Evolutionary conservation across 30 jellyfish, hydroid and myxozoan genomes (phyloP).

Genomic region (Hydractinia symbiolongicarpus): DNA sequence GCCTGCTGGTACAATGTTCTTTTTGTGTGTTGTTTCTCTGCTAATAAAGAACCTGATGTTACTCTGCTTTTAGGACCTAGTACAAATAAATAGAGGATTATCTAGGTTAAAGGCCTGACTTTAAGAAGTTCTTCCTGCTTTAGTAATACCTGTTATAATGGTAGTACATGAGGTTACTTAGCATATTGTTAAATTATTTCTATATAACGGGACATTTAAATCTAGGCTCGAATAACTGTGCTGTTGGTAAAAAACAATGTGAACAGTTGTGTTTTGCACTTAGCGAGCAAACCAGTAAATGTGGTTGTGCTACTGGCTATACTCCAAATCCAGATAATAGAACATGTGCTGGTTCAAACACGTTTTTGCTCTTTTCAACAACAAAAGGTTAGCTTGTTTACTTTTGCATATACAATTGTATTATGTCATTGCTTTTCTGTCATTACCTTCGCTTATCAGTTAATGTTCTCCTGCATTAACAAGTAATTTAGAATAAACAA

Average conservation of each 20-base stretch:
- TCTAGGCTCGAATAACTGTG: constrained; percentile 51
- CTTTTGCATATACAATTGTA: not conserved
- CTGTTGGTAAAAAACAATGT: constrained; percentile 55
- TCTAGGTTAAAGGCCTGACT: no score
- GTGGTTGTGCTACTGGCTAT: constrained; percentile 94
- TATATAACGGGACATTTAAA: no score
- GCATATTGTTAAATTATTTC: no score
- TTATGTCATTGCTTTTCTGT: not conserved
- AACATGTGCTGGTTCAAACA: constrained; percentile 56
- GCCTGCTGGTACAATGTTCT: constrained; percentile 38
- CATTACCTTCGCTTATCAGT: not conserved
- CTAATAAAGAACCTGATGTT: no score
- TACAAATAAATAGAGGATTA: no score
- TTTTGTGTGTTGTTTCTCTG: no score
- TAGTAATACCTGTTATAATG: no score
- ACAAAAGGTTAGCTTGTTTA: constrained; percentile 50
- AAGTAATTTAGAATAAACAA: no score
- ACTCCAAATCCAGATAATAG: constrained; percentile 44
- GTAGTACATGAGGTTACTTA: no score
- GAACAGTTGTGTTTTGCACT: constrained; percentile 70
- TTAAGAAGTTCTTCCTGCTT: no score
- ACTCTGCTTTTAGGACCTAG: no score
- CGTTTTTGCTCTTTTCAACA: constrained; percentile 68
- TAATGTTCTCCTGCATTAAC: not conserved
- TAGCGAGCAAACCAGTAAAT: constrained; percentile 24